Percentiles rank a stretch among this genome's conserved stretches.
Evolutionary conservation across 2,797 vertebrate genomes (phyloP).

Genomic region (Sebastes nivosus): DNA sequence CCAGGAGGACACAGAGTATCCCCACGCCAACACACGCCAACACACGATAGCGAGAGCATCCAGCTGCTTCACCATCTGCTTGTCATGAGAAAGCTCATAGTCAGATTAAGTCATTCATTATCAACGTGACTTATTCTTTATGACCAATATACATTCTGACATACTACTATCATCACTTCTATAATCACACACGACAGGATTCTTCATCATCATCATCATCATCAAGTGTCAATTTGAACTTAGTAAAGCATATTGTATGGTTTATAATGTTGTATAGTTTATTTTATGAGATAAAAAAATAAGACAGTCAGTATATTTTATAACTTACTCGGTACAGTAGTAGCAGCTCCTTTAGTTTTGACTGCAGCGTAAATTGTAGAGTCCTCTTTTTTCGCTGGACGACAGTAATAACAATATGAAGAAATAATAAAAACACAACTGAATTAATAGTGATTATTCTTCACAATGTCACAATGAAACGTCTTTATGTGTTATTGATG

Average conservation of each 20-base stretch:
- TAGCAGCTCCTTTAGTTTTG: not conserved
- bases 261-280: not conserved
- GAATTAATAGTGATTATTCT: not conserved
- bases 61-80: slow-evolving; percentile 16
- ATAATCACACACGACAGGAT: not conserved
- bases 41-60: not conserved
- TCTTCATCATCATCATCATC: not conserved
- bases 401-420: not conserved
- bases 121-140: not conserved
- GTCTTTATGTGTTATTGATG: no score
- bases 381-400: slow-evolving; percentile 18
- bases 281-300: not conserved
- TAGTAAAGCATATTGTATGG: not conserved
- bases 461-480: not conserved
- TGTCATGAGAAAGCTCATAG: not conserved
- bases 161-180: not conserved
- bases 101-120: not conserved
- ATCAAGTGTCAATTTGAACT: not conserved
- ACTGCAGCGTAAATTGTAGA: not conserved
- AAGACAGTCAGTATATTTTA: no score
- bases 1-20: slow-evolving; percentile 7
- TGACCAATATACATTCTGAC: not conserved
- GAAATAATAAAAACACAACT: not conserved
- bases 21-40: not conserved
- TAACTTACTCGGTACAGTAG: not conserved